These are phyloP conservation scores for Heliopora coerulea DNA, from an alignment of 92 coral and sea anemone species.

Conservation along the genomic window DNA sequence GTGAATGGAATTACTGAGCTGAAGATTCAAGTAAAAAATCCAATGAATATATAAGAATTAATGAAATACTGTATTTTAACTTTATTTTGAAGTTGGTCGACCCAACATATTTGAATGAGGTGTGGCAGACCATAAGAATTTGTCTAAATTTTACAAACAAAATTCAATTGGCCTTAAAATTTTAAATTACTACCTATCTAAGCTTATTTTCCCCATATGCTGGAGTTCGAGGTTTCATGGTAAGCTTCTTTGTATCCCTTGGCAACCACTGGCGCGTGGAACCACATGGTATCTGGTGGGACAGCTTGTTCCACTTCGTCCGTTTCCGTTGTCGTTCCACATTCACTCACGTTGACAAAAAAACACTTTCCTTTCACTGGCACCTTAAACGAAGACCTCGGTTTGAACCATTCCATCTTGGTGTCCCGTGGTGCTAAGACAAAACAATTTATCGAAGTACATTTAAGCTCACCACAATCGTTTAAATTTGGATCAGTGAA, in stretches of 20 bases:
- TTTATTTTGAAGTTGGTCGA: too few relatives aligned
- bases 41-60: too few relatives aligned
- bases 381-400: slow-evolving; percentile 77
- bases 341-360: slow-evolving; percentile 50
- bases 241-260: slow-evolving; percentile 66
- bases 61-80: too few relatives aligned
- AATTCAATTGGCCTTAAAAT: neutral
- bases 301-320: neutral
- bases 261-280: slow-evolving; percentile 84
- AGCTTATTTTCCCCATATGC: slow-evolving; percentile 21
- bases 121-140: too few relatives aligned
- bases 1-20: too few relatives aligned
- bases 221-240: slow-evolving; percentile 18
- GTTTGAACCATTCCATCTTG: slow-evolving; percentile 75
- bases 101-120: too few relatives aligned
- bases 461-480: slow-evolving; percentile 69
- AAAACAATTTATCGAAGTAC: slow-evolving; percentile 76
- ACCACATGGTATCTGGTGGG: slow-evolving; percentile 71
- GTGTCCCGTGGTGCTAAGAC: slow-evolving; percentile 63
- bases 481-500: slow-evolving; percentile 69
- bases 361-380: slow-evolving; percentile 74
- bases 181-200: neutral
- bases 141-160: slow-evolving; percentile 7
- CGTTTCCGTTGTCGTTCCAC: neutral
- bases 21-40: too few relatives aligned